Conservation (phyloP, 2,113 vertebrate genomes). For the Ammodytes marinus region DNA sequence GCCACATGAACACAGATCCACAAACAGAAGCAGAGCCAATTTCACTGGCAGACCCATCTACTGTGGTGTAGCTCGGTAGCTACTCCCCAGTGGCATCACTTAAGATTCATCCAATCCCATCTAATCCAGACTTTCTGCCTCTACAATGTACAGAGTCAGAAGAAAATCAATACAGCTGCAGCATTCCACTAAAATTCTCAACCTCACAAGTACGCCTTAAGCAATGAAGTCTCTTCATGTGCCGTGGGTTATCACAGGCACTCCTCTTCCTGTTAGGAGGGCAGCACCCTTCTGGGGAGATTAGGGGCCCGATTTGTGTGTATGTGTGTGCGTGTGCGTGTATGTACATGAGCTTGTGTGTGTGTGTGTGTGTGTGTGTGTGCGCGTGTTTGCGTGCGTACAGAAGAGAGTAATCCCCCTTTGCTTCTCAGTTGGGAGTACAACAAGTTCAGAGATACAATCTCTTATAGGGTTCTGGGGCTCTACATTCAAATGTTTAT, state of each 20-base stretch:
- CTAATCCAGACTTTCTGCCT: slow-evolving; percentile 37
- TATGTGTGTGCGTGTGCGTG: neutral
- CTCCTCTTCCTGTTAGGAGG: slow-evolving; percentile 73
- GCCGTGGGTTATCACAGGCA: slow-evolving; percentile 61
- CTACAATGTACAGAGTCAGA: slow-evolving; percentile 7
- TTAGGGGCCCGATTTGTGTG: slow-evolving; percentile 16
- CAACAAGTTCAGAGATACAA: slow-evolving; percentile 16
- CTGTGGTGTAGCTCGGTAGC: neutral
- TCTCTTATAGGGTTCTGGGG: neutral
- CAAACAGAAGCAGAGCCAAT: slow-evolving; percentile 11
- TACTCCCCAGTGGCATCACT: slow-evolving; percentile 18
- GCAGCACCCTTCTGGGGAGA: slow-evolving; percentile 49
- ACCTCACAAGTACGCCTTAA: slow-evolving; percentile 28
- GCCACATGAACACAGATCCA: slow-evolving; percentile 24
- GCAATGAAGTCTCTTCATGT: slow-evolving; percentile 60
- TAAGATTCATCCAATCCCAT: slow-evolving; percentile 32
- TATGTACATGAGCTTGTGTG: neutral
- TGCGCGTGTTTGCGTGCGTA: neutral
- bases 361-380: neutral
- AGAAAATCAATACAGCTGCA: slow-evolving; percentile 41
- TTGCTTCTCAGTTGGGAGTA: slow-evolving; percentile 3
- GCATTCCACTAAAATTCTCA: slow-evolving; percentile 54
- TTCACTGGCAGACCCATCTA: neutral
- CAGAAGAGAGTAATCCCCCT: neutral
- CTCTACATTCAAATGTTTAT: slow-evolving; percentile 4